Percentiles rank a stretch among this genome's conserved stretches.
phyloP scores from a whole-genome alignment of 1,140 invertebrate genomes.

The Drosophila subobscura region DNA sequence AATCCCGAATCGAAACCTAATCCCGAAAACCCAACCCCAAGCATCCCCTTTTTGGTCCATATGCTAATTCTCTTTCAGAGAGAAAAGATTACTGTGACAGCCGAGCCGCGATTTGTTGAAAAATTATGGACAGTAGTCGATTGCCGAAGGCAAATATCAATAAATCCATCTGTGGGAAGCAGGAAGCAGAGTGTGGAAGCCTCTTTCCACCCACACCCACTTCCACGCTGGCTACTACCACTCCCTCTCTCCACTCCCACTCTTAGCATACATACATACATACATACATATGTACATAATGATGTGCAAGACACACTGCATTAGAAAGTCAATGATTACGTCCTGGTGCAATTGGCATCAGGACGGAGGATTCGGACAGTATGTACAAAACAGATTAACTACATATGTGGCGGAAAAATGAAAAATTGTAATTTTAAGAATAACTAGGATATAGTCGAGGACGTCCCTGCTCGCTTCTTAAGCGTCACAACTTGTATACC shows the following conservation, averaged over 20 bases:
- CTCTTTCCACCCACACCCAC: slow-evolving; percentile 34
- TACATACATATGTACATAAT: slow-evolving; percentile 11
- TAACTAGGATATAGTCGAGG: background rate
- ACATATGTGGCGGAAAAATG: background rate
- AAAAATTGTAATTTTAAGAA: slow-evolving; percentile 8
- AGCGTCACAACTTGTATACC: no score
- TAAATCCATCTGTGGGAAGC: slow-evolving; percentile 48
- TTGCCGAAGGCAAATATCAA: slow-evolving; percentile 67
- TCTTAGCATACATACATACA: background rate
- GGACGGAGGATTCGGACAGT: slow-evolving; percentile 1
- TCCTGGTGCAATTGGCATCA: slow-evolving; percentile 49
- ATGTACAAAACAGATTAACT: background rate
- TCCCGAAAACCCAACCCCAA: slow-evolving; percentile 32
- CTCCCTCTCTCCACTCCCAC: slow-evolving; percentile 19
- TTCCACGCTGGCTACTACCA: slow-evolving; percentile 29
- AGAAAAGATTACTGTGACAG: slow-evolving; percentile 77
- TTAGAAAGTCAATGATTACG: slow-evolving; percentile 55
- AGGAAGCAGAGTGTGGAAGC: slow-evolving; percentile 50
- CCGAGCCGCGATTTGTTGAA: slow-evolving; percentile 80
- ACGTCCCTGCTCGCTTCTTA: no score
- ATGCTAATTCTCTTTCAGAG: slow-evolving; percentile 63
- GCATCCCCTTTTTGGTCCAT: slow-evolving; percentile 47
- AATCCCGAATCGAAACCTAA: slow-evolving; percentile 17
- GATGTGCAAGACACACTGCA: slow-evolving; percentile 52
- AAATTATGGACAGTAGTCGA: slow-evolving; percentile 80